Conservation (phyloP, 2,113 vertebrate species). For the Scartelaos histophorus region DNA sequence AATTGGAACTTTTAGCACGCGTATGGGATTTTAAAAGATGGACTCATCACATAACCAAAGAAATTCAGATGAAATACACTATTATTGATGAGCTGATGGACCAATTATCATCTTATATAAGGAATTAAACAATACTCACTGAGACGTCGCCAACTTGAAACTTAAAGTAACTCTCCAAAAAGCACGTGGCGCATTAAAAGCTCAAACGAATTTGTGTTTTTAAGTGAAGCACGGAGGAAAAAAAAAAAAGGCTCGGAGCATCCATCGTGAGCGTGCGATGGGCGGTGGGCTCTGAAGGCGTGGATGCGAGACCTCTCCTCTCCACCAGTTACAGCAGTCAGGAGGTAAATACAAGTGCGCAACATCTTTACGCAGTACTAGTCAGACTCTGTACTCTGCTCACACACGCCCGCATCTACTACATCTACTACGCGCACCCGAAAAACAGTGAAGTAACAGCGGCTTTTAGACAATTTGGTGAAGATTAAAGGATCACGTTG, state of each 20-base stretch:
- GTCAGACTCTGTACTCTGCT: slow-evolving; percentile 26
- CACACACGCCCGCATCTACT: background rate
- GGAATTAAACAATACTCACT: background rate
- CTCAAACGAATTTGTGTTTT: background rate
- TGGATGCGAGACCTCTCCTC: background rate
- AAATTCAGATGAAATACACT: background rate
- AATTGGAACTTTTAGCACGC: slow-evolving; percentile 19
- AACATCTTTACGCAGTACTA: slow-evolving; percentile 67
- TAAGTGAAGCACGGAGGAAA: background rate
- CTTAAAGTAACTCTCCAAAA: background rate
- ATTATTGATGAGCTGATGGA: background rate
- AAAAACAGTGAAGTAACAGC: slow-evolving; percentile 27
- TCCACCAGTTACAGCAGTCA: slow-evolving; percentile 20
- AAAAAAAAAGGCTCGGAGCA: background rate
- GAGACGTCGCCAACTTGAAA: background rate
- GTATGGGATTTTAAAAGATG: background rate
- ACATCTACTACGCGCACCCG: slow-evolving; percentile 2
- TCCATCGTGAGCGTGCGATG: background rate
- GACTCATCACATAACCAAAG: background rate
- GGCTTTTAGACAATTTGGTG: background rate
- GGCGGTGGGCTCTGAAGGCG: slow-evolving; percentile 17
- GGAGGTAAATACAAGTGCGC: slow-evolving; percentile 76
- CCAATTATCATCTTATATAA: background rate
- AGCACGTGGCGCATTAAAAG: background rate
- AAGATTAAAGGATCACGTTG: background rate